These are phyloP conservation scores for Capromys pilorides DNA, from an alignment of 2,797 vertebrate species.

Conservation along the genomic window DNA sequence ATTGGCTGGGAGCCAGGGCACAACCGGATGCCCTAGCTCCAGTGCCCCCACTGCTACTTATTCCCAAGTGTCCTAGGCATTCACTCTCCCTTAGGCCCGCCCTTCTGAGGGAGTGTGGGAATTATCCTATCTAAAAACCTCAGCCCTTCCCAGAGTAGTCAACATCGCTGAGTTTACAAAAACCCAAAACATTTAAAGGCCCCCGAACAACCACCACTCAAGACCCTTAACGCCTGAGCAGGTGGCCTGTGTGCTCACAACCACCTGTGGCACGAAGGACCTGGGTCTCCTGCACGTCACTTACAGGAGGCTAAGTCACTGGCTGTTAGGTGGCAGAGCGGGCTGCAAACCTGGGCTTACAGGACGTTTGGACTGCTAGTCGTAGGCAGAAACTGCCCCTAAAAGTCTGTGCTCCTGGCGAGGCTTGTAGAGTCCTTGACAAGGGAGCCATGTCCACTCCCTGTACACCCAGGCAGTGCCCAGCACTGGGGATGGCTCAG, in stretches of 20 bases:
- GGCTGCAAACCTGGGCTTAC: neutral
- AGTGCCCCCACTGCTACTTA: neutral
- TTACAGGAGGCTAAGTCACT: neutral
- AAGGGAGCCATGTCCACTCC: rapidly evolving
- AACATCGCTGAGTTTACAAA: neutral
- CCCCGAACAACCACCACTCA: rapidly evolving
- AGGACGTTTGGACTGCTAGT: too few relatives aligned
- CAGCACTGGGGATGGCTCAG: neutral
- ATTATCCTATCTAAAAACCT: neutral
- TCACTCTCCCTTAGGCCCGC: neutral
- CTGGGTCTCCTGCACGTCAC: rapidly evolving
- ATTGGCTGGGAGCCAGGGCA: neutral
- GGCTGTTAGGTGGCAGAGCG: neutral
- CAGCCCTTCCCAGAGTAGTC: neutral
- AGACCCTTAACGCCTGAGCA: rapidly evolving
- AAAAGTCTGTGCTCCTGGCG: neutral
- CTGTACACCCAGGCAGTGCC: neutral
- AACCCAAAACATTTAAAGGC: neutral
- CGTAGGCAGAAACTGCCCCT: neutral
- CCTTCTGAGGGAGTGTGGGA: neutral
- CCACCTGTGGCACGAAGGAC: neutral
- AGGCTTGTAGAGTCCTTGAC: neutral
- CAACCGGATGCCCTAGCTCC: neutral
- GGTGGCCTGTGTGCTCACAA: rapidly evolving
- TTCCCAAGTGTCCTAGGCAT: neutral